Conservation (phyloP, 1,140 invertebrate species). For the Pachypeltis micranthus region DNA sequence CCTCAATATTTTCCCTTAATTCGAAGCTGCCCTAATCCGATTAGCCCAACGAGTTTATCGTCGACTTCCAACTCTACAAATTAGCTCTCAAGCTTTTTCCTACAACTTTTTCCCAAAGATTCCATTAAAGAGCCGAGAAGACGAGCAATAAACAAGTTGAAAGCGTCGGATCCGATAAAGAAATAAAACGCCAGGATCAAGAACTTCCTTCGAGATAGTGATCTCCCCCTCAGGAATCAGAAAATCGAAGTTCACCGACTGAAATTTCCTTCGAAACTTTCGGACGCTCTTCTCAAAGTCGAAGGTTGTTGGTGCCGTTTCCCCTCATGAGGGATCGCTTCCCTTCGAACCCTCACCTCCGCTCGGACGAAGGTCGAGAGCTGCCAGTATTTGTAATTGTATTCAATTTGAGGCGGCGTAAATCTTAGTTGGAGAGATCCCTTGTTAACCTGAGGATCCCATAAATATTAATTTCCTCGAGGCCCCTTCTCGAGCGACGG, state of each 20-base stretch:
- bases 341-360: neutral
- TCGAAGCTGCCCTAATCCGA: neutral
- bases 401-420: neutral
- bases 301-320: neutral
- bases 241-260: no score
- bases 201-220: no score
- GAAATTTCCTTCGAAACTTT: no score
- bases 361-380: neutral
- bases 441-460: neutral
- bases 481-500: neutral
- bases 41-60: neutral
- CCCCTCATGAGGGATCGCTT: neutral
- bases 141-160: no score
- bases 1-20: no score
- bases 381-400: neutral
- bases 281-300: no score
- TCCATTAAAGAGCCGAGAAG: no score
- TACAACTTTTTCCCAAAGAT: neutral
- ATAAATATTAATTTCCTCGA: neutral
- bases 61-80: neutral
- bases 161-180: no score
- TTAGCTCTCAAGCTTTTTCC: neutral
- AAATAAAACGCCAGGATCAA: no score
- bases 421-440: neutral
- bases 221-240: no score